Conservation (phyloP, 2,888 invertebrate species). For the Prionchulus punctatus region DNA sequence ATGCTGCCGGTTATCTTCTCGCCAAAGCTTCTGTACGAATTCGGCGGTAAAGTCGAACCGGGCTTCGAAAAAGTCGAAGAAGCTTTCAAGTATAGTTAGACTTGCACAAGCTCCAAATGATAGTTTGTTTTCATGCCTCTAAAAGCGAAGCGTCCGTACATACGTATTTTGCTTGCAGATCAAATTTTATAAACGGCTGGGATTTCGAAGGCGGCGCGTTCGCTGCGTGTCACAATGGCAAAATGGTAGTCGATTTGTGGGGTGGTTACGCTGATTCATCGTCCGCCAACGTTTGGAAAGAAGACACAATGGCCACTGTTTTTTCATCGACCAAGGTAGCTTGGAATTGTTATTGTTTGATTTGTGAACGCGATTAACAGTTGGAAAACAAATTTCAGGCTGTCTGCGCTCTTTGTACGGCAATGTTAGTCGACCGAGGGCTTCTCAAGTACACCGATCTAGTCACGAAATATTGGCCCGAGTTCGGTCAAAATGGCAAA, state of each 20-base stretch:
- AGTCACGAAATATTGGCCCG: constrained; percentile 36
- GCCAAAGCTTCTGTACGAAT: neutral
- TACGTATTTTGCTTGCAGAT: too few species aligned
- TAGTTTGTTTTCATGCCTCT: neutral
- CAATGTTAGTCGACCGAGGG: constrained; percentile 33
- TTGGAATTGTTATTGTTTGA: neutral
- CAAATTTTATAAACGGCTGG: constrained; percentile 29
- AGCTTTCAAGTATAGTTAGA: neutral
- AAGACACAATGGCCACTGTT: constrained; percentile 26
- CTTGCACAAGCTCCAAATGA: too few species aligned
- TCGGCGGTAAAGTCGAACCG: neutral
- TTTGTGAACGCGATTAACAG: neutral
- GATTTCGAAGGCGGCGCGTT: constrained; percentile 34
- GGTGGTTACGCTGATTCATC: constrained; percentile 34
- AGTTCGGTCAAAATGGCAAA: constrained; percentile 37
- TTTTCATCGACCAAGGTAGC: constrained; percentile 28
- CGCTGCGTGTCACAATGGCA: constrained; percentile 35
- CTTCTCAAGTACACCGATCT: constrained; percentile 31
- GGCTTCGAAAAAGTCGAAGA: neutral
- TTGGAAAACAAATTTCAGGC: constrained; percentile 18
- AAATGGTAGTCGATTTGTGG: constrained; percentile 37
- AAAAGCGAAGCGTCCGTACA: neutral
- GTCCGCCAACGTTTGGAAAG: constrained; percentile 17
- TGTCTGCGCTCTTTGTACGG: constrained; percentile 18
- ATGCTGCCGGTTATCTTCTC: neutral